Conservation (phyloP, 2,113 vertebrate species). For the Potamarius usumacintae region DNA sequence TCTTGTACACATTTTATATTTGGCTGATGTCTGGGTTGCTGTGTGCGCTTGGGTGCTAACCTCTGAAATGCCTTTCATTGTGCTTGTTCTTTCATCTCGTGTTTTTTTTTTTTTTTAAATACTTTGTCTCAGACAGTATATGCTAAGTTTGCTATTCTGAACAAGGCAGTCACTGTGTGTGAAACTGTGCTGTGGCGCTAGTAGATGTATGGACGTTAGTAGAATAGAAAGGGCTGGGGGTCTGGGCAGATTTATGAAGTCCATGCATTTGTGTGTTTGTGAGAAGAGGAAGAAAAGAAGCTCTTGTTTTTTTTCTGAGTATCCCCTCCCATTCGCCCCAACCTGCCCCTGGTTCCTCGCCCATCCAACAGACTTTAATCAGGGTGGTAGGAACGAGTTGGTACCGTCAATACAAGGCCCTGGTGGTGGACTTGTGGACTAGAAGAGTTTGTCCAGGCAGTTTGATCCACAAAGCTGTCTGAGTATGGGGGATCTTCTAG, state of each 20-base stretch:
- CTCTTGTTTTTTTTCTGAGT: constrained; percentile 69
- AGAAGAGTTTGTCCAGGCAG: neutral
- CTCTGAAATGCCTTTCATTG: constrained; percentile 14
- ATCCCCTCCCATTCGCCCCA: constrained; percentile 50
- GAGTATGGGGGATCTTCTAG: constrained; percentile 68
- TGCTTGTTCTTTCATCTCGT: constrained; percentile 10
- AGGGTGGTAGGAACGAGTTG: constrained; percentile 44
- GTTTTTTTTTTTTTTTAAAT: constrained; percentile 2
- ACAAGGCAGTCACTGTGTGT: constrained; percentile 63
- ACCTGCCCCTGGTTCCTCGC: constrained; percentile 37
- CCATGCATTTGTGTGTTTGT: constrained; percentile 67
- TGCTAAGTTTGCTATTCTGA: constrained; percentile 53
- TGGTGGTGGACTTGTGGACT: constrained; percentile 29
- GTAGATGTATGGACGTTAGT: constrained; percentile 63
- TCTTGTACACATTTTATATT: neutral
- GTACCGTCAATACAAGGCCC: constrained; percentile 37
- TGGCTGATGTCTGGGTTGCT: neutral
- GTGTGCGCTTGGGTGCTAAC: neutral
- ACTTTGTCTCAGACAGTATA: constrained; percentile 53
- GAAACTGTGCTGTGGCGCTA: constrained; percentile 54
- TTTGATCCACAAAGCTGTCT: constrained; percentile 35
- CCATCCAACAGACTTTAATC: constrained; percentile 57
- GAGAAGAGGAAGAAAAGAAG: constrained; percentile 71
- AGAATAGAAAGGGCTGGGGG: neutral
- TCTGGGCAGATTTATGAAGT: constrained; percentile 70